These are phyloP conservation scores for Trichopoda pennipes DNA, from an alignment of 2,888 invertebrate genomes.

Conservation along the genomic window DNA sequence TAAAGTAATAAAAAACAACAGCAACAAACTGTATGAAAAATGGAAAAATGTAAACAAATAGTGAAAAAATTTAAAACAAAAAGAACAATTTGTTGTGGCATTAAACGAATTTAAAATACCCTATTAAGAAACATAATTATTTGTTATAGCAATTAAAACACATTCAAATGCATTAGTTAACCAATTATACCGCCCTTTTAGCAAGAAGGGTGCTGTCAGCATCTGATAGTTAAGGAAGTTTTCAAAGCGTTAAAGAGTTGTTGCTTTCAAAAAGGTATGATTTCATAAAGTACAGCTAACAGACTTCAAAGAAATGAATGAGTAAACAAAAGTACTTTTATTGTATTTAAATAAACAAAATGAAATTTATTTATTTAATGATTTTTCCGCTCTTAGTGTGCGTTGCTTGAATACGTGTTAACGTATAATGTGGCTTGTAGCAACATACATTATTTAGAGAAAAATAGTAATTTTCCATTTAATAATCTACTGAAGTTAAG, in stretches of 20 bases:
- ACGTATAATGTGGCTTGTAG: neutral
- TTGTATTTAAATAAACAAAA: conserved; percentile 61
- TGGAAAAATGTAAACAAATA: conserved; percentile 56
- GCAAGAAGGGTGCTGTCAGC: conserved; percentile 11
- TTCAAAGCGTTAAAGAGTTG: no score
- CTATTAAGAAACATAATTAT: neutral
- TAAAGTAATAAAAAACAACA: conserved; percentile 80
- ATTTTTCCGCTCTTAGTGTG: conserved; percentile 1
- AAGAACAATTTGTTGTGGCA: neutral
- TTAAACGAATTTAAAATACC: conserved; percentile 8
- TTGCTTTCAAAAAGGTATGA: neutral
- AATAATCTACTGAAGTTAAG: no score
- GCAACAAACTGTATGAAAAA: conserved; percentile 67
- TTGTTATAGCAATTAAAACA: neutral
- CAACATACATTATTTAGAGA: neutral
- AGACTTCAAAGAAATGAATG: conserved; percentile 56
- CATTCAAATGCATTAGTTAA: neutral
- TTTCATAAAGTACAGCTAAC: conserved; percentile 35
- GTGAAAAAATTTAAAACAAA: conserved; percentile 13
- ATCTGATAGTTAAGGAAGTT: neutral
- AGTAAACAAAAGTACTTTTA: conserved; percentile 61
- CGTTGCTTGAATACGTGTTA: neutral
- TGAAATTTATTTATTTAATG: conserved; percentile 32
- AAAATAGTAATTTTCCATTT: neutral
- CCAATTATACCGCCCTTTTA: neutral